Evolutionary conservation across 2,797 vertebrate genomes (phyloP), one percentile per base, ranked within the genome.

Genomic region (Anguilla pacifica): DNA sequence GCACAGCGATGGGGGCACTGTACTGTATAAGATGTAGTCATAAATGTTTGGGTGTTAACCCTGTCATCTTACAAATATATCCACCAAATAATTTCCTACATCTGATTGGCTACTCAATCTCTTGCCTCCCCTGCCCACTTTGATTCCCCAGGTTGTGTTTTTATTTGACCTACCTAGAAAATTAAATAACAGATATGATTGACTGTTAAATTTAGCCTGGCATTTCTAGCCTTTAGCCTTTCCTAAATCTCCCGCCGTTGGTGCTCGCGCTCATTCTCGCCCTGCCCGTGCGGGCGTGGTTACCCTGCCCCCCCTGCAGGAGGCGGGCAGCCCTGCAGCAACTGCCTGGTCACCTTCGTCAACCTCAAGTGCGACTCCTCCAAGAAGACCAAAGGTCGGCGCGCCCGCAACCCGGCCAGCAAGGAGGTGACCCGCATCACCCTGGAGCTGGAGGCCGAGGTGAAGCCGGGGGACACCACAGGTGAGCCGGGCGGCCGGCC

Each of bases 321-420:
- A 83, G 95, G 96, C 39, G 96, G 95, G 6, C 95, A 96, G 74
- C 96, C 97, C 31, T 99, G 98, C 95, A 97, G 96, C 85, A 98
- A 98, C 95, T 99, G 98, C 94, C 96, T 98, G 90, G 97, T 99
- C 70, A 67, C 61, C 22, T 67, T 67, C 22, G 61, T 57, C 55
- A 98, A 99, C 94, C 97, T 99, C 88, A 99, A 98, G 92, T 99
- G 98, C 0, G 98, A 99, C 94, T 99, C 98, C 0, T 97, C 97
- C 87, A 98, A 97, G 95, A 99, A 98, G 92, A 91, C 96, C 15
- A 97, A 97, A 93, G 96, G 96, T 25, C 97, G 98, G 0, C 96
- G 98, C 2, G 96, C 98, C 86, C 98, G 98, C 53, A 99, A 98
- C 95, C 96, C 97, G 10, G 92, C 96, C 1, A 97, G 90, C 94